phyloP scores from a whole-genome alignment of 2,113 vertebrate species.

The Nyctereutes procyonoides region DNA sequence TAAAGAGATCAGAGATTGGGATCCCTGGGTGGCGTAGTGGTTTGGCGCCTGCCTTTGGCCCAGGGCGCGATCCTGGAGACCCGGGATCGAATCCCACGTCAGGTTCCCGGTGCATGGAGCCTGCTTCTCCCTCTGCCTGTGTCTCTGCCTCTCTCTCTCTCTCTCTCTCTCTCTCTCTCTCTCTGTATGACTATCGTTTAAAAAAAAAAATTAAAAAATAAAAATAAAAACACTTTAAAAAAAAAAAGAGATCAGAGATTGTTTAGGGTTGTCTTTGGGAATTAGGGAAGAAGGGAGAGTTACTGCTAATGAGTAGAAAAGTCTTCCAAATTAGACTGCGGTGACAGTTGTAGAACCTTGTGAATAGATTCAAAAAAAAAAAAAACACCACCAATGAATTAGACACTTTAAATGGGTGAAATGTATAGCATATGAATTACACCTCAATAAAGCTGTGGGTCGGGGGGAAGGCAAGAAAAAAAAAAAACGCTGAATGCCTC shows the following conservation, averaged over 20 bases:
- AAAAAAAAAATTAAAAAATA: too few species aligned
- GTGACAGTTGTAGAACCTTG: neutral
- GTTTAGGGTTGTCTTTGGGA: neutral
- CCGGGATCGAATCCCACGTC: too few species aligned
- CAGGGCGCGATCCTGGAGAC: too few species aligned
- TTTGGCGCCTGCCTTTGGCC: too few species aligned
- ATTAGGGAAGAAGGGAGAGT: neutral
- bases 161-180: too few species aligned
- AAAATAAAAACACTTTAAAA: too few species aligned
- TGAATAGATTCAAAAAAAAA: neutral
- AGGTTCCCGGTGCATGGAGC: too few species aligned
- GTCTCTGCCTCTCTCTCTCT: too few species aligned
- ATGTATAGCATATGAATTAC: neutral
- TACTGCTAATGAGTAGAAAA: neutral
- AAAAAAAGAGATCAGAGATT: neutral
- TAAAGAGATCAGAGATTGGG: neutral
- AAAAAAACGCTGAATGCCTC: neutral
- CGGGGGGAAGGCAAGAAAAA: neutral
- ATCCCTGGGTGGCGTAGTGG: too few species aligned
- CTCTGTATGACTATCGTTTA: too few species aligned
- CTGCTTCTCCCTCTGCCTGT: too few species aligned
- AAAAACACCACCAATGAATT: neutral
- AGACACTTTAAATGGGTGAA: neutral
- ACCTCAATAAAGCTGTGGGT: neutral
- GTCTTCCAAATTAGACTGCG: neutral